phyloP scores from a whole-genome alignment of 2,888 invertebrate species.

The Icerya purchasi region DNA sequence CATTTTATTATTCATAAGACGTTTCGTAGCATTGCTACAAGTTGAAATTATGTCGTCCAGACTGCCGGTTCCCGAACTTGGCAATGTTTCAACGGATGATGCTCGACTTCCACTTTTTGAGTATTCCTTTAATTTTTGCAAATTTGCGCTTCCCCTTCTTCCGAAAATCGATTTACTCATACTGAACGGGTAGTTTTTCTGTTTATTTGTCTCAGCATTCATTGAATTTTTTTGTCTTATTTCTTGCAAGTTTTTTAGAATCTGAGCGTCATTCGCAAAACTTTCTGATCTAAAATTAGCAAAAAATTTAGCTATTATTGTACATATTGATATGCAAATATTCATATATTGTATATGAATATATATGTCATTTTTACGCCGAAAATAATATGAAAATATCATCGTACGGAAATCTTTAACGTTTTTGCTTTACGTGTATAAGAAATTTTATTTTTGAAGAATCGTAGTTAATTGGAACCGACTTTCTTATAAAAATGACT shows the following conservation, averaged over 20 bases:
- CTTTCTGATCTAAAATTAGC: slow-evolving; percentile 35
- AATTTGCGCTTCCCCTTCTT: neutral
- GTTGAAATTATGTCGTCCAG: slow-evolving; percentile 6
- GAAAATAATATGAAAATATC: no score
- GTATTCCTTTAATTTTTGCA: slow-evolving; percentile 8
- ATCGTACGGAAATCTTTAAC: no score
- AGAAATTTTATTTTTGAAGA: no score
- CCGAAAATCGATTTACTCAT: slow-evolving; percentile 1
- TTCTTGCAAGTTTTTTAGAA: slow-evolving; percentile 38
- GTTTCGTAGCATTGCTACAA: slow-evolving; percentile 9
- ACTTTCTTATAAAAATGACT: no score
- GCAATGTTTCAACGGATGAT: slow-evolving; percentile 8
- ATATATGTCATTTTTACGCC: no score
- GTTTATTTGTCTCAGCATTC: neutral
- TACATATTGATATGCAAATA: no score
- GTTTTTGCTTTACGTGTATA: no score
- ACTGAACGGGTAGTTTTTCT: neutral
- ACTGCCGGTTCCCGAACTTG: slow-evolving; percentile 9
- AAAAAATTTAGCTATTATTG: no score
- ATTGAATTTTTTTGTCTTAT: slow-evolving; percentile 11
- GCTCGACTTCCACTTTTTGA: slow-evolving; percentile 6
- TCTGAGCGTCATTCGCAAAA: slow-evolving; percentile 58
- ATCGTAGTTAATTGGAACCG: no score
- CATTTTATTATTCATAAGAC: slow-evolving; percentile 13
- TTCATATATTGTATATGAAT: no score